Percentiles rank a stretch among this genome's conserved stretches.
Conservation (phyloP, 2,888 invertebrate species). For the Amiota mariae region DNA sequence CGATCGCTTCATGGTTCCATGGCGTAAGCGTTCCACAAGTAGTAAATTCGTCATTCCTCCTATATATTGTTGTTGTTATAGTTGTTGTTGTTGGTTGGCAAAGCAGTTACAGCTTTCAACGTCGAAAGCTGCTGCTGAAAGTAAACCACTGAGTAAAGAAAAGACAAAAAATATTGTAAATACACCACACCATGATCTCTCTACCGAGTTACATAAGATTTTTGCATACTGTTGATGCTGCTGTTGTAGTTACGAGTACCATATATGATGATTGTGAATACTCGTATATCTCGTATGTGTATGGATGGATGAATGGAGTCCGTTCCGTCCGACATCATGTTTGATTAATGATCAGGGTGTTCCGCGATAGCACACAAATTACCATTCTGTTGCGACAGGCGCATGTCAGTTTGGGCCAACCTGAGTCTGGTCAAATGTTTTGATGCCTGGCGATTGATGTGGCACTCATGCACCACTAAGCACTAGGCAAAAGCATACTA, state of each 20-base stretch:
- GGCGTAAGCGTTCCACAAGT: not conserved
- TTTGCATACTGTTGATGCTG: constrained; percentile 27
- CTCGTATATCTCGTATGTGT: too few relatives aligned
- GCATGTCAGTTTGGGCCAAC: constrained; percentile 58
- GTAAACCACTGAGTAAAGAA: constrained; percentile 4
- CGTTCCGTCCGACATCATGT: constrained; percentile 42
- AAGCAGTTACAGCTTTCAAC: constrained; percentile 21
- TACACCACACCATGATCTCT: not conserved
- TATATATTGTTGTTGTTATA: constrained; percentile 20
- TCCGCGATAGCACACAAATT: constrained; percentile 60
- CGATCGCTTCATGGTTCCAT: not conserved
- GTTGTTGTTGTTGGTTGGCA: constrained; percentile 31
- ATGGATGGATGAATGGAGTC: not conserved
- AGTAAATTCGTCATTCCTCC: constrained; percentile 50
- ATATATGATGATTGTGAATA: constrained; percentile 11
- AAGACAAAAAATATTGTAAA: not conserved
- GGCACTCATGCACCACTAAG: constrained; percentile 7
- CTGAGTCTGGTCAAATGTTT: constrained; percentile 41
- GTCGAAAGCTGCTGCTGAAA: constrained; percentile 23
- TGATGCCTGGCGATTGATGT: constrained; percentile 37
- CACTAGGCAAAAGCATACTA: not conserved
- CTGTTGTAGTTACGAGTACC: not conserved
- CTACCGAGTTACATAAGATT: constrained; percentile 33
- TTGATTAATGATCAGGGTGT: constrained; percentile 63
- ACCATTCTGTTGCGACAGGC: constrained; percentile 65